These are phyloP conservation scores for Zygogramma bicolorata DNA, from an alignment of 2,888 invertebrate genomes.

Conservation along the genomic window DNA sequence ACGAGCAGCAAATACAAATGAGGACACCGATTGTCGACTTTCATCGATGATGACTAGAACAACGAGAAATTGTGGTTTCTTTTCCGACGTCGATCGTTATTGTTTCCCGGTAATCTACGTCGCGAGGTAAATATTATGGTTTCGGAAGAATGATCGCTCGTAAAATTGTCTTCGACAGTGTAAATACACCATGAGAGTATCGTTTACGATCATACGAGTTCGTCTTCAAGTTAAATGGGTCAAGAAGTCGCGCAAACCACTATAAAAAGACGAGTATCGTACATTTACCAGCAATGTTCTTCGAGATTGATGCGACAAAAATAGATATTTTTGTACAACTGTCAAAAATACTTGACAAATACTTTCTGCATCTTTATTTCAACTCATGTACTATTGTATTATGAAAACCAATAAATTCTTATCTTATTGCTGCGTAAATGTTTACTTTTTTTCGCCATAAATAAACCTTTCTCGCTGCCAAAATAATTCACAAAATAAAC, in stretches of 20 bases:
- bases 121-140: constrained; percentile 3
- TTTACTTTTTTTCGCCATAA: too few relatives aligned
- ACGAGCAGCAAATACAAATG: background rate
- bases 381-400: too few relatives aligned
- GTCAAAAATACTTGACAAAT: too few relatives aligned
- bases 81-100: background rate
- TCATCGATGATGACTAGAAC: background rate
- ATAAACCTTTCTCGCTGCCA: too few relatives aligned
- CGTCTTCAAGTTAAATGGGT: constrained; percentile 3
- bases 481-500: too few relatives aligned
- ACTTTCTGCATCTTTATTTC: too few relatives aligned
- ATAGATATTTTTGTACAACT: too few relatives aligned
- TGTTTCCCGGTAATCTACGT: constrained; percentile 12
- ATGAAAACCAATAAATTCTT: too few relatives aligned
- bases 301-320: too few relatives aligned
- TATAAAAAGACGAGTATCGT: background rate
- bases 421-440: too few relatives aligned
- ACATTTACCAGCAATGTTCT: too few relatives aligned
- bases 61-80: constrained; percentile 16
- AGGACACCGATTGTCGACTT: background rate
- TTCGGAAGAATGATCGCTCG: background rate
- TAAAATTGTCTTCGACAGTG: background rate
- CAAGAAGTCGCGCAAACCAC: background rate
- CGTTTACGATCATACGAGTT: background rate
- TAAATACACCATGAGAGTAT: background rate